Conservation (phyloP, 2,888 invertebrate species). For the Tenthredo amoena region DNA sequence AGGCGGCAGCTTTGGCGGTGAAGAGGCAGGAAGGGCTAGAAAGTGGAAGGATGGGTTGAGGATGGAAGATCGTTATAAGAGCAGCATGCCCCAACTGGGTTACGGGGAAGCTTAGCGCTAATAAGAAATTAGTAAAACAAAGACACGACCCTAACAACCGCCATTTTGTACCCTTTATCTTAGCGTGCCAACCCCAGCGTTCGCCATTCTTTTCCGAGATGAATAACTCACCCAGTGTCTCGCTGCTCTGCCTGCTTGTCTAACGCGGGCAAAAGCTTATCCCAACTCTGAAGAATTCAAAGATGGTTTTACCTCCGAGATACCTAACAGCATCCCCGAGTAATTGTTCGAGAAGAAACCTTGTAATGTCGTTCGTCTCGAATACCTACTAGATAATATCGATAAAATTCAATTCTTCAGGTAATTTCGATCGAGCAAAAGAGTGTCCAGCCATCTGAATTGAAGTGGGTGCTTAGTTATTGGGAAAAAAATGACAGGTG, state of each 20-base stretch:
- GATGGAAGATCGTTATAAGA: slow-evolving; percentile 53
- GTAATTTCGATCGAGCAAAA: not conserved
- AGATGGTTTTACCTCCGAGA: slow-evolving; percentile 50
- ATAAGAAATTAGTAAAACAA: slow-evolving; percentile 65
- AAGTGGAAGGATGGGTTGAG: slow-evolving; percentile 22
- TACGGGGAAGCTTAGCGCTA: slow-evolving; percentile 60
- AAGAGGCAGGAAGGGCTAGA: slow-evolving; percentile 51
- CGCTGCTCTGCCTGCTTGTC: slow-evolving; percentile 30
- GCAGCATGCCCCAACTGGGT: slow-evolving; percentile 53
- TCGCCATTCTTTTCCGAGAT: slow-evolving; percentile 49
- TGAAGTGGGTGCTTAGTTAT: not conserved
- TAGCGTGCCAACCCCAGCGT: slow-evolving; percentile 51
- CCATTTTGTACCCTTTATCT: slow-evolving; percentile 56
- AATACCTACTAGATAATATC: not conserved
- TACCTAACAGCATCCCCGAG: not conserved
- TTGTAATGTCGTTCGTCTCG: not conserved
- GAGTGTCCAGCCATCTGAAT: not conserved
- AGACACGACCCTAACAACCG: slow-evolving; percentile 59
- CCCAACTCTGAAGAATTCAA: slow-evolving; percentile 49
- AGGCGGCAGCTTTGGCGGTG: slow-evolving; percentile 25
- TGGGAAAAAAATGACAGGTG: not conserved
- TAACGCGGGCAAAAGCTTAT: slow-evolving; percentile 38
- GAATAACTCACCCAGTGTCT: slow-evolving; percentile 47
- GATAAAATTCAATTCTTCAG: not conserved
- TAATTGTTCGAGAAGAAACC: not conserved